Base-by-base conservation (phyloP, 2,888 invertebrate genomes). In the Vanessa cardui region DNA sequence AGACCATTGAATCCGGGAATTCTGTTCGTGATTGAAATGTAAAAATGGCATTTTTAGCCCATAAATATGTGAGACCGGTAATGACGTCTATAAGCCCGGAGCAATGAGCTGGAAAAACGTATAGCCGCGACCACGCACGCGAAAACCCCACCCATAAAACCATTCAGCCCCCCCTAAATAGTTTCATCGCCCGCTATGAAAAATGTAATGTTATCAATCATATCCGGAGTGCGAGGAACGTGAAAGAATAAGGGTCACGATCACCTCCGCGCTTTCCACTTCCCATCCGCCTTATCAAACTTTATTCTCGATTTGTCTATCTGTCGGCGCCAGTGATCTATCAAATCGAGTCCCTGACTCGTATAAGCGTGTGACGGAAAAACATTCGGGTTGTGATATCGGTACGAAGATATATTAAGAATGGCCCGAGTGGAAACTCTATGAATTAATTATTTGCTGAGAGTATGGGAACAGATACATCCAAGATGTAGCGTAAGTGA, bases 61-160 rank as follows among this genome's bases (percentile, higher is more conserved):
- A 88, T 87, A 89, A 89, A 89, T 89, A 88, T 86, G 84, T 79
- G 78, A 80, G 77, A 76, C 80, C 87, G 85, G 87, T 89, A 90
- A 91, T 87, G 89, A 87, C 83, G 83, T 76, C 86, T 80, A 88
- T 89, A 89, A 88, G 86, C 84, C 83, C 81, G 77, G 75, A 82
- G 88, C 88, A 89, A 89, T 90, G 89, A 87, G 83, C 83, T 82
- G 88, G 83, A 85, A 87, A 89, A 88, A 83, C 84, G 82, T 83
- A 84, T 84, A 78, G 83, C 72, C 71, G 64, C 78, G 80, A 78
- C 82, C 78, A 83, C 83, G 82, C 82, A 81, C 81, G 80, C 83
- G 78, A 78, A 79, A 77, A 67, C 70, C 72, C 78, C 78, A 74
- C 70, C 69, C 71, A 68, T 71, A 72, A 69, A 69, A 68, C 73